Evolutionary conservation across 1,140 invertebrate species (phyloP).

Genomic region (Megathymus violae): DNA sequence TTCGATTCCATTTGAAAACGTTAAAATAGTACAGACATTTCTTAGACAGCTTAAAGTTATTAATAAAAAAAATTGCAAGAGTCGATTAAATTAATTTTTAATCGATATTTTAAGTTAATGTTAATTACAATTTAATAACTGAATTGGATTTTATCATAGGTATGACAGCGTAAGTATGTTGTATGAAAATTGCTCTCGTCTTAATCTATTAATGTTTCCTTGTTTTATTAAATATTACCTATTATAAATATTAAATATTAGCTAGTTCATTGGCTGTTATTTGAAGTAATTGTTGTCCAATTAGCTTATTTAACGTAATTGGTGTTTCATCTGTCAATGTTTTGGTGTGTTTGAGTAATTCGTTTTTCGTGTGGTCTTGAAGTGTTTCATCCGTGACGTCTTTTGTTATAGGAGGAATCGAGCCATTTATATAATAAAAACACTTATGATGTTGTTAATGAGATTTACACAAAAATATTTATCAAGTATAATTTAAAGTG

Average conservation of each 20-base stretch:
- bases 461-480: not conserved
- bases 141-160: conserved; percentile 8
- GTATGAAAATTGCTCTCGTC: conserved; percentile 14
- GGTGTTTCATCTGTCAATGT: conserved; percentile 25
- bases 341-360: conserved; percentile 2
- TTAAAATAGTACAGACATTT: too few relatives aligned
- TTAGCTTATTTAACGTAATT: conserved; percentile 30
- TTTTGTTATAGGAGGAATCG: conserved; percentile 1
- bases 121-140: too few relatives aligned
- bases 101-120: too few relatives aligned
- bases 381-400: conserved; percentile 20
- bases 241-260: conserved; percentile 39
- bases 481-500: not conserved
- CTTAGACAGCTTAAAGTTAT: too few relatives aligned
- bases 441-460: conserved; percentile 14
- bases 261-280: conserved; percentile 41
- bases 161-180: conserved; percentile 32
- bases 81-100: too few relatives aligned
- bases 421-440: not conserved
- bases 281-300: conserved; percentile 35
- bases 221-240: too few relatives aligned
- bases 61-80: too few relatives aligned
- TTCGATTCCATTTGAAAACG: too few relatives aligned
- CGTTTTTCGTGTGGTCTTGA: conserved; percentile 2
- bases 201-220: conserved; percentile 13